Evolutionary conservation across 1,140 invertebrate species (phyloP).

Genomic region (Drosophila teissieri): DNA sequence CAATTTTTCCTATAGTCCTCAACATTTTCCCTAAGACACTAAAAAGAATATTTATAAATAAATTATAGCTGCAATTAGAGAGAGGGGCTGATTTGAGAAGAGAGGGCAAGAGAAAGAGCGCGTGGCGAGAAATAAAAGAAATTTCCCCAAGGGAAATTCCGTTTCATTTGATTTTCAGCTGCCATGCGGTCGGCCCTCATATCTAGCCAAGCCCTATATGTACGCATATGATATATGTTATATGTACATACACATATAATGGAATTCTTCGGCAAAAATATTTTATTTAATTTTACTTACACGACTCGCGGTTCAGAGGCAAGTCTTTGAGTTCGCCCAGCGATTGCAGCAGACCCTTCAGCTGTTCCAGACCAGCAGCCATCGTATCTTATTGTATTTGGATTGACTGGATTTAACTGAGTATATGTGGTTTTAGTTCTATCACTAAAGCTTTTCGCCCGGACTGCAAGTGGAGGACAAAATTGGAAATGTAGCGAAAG

Average conservation of each 20-base stretch:
- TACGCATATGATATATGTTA: too few relatives aligned
- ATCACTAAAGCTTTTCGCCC: conserved; percentile 49
- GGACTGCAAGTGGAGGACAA: conserved; percentile 48
- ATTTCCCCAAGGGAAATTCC: conserved; percentile 48
- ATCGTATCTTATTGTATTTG: conserved; percentile 46
- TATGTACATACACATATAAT: conserved; percentile 16
- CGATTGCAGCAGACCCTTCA: conserved; percentile 63
- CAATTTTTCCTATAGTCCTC: conserved; percentile 11
- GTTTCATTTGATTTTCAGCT: conserved; percentile 24
- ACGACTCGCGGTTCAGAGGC: conserved; percentile 74
- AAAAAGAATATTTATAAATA: conserved; percentile 74
- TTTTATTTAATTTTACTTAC: conserved; percentile 62
- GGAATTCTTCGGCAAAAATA: conserved; percentile 11
- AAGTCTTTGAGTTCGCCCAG: conserved; percentile 74
- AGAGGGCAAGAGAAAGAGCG: conserved; percentile 7
- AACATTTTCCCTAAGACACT: conserved; percentile 28
- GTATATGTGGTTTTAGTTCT: conserved; percentile 34
- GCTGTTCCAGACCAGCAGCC: conserved; percentile 77
- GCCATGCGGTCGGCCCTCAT: conserved; percentile 46
- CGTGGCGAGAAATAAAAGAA: conserved; percentile 9
- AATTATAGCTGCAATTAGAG: conserved; percentile 72
- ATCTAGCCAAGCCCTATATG: conserved; percentile 3
- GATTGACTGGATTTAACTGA: conserved; percentile 33
- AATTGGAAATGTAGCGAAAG: conserved; percentile 50
- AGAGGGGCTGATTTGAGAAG: conserved; percentile 19